phyloP scores from a whole-genome alignment of 2,797 vertebrate genomes.

The Pitangus sulphuratus region DNA sequence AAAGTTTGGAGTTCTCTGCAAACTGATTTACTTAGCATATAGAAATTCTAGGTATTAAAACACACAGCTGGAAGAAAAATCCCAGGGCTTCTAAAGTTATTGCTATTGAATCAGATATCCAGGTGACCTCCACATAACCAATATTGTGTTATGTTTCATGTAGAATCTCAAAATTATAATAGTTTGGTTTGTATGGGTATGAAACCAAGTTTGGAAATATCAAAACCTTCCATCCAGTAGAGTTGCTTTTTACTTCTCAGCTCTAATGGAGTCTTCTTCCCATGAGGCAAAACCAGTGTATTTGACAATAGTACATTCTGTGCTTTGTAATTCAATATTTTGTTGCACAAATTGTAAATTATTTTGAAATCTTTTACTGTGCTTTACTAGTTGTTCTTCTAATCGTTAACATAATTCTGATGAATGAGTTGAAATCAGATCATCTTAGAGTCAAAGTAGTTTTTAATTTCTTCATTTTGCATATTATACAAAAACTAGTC shows the following conservation, averaged over 20 bases:
- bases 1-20: not conserved
- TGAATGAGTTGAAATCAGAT: not conserved
- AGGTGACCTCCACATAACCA: not conserved
- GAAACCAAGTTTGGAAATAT: not conserved
- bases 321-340: not conserved
- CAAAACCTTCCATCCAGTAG: not conserved
- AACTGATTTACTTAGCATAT: not conserved
- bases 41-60: not conserved
- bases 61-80: not conserved
- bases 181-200: not conserved
- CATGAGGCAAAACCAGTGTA: not conserved
- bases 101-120: not conserved
- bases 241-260: not conserved
- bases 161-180: not conserved
- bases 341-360: not conserved
- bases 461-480: not conserved
- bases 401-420: not conserved
- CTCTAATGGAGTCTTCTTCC: not conserved
- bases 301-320: not conserved
- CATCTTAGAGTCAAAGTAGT: not conserved
- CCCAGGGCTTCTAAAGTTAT: not conserved
- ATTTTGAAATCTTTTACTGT: not conserved
- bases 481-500: not conserved
- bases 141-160: not conserved
- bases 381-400: not conserved